Base-by-base conservation (phyloP, 2,888 invertebrate species). In the Eumerus sabulonum region DNA sequence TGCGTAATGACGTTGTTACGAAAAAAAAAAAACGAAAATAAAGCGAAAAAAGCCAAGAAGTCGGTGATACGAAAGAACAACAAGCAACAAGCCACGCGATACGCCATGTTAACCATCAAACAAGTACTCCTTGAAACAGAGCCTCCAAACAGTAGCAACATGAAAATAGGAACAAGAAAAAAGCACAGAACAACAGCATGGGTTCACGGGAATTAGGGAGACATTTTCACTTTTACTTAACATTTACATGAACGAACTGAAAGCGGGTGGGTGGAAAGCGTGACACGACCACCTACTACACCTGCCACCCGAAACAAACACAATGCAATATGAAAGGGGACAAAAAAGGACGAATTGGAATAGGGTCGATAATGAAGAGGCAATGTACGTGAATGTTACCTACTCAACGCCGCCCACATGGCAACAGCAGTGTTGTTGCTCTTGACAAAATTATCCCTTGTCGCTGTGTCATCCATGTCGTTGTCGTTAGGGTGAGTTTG, bases 181-280 rank as follows among this genome's bases (percentile, higher is more conserved):
- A n/a, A n/a, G n/a, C n/a, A n/a, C n/a, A n/a, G n/a, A n/a, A n/a
- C n/a, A n/a, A 60, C 13, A 62, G 59, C 51, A 36, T 71, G 36
- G 45, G 56, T 66, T 62, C 70, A 35, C 63, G 11, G 35, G 56
- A 66, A 73, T 56, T 50, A 63, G 68, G 54, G 53, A 64, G 64
- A 72, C 53, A 59, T 72, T 72, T 72, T 64, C 72, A 72, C 72
- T 64, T 72, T 64, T 72, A 53, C 72, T 47, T 64, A 59, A 64
- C 57, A 38, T 64, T 51, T 14, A 18, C 45, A 27, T 18, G 14
- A 12, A 11, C 14, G 27, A 27, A 27, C n/a, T n/a, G n/a, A n/a
- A n/a, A n/a, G n/a, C n/a, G 27, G 3, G 27, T 27, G 7, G 53
- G 53, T 47, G 60, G 60, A n/a, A n/a, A n/a, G n/a, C n/a, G 60